A percentile compares a stretch with the other conserved stretches of the same genome.
These are phyloP conservation scores for Odontomachus brunneus DNA, from an alignment of 1,140 invertebrate genomes.

Conservation along the genomic window DNA sequence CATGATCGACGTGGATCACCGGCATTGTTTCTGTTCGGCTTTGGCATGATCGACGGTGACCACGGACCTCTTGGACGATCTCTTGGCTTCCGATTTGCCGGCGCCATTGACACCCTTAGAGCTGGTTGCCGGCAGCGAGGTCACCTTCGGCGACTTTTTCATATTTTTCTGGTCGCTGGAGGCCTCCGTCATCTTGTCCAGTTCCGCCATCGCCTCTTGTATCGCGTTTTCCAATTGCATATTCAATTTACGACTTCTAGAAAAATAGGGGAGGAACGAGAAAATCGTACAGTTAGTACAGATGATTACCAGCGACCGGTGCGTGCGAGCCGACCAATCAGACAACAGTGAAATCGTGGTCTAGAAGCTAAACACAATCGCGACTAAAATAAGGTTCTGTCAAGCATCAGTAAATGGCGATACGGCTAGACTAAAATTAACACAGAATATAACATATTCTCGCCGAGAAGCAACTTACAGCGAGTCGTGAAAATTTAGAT, in stretches of 20 bases:
- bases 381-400: slow-evolving; percentile 29
- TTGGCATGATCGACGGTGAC: slow-evolving; percentile 63
- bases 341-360: slow-evolving; percentile 44
- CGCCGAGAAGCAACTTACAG: neutral
- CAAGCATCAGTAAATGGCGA: slow-evolving; percentile 6
- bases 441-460: neutral
- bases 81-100: slow-evolving; percentile 73
- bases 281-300: slow-evolving; percentile 68
- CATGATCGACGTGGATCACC: slow-evolving; percentile 67
- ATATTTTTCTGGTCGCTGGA: slow-evolving; percentile 64
- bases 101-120: slow-evolving; percentile 35
- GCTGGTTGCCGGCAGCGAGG: slow-evolving; percentile 51
- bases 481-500: neutral
- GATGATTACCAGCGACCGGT: neutral
- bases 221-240: slow-evolving; percentile 94
- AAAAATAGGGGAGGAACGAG: slow-evolving; percentile 69
- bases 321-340: slow-evolving; percentile 13
- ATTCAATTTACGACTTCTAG: slow-evolving; percentile 95
- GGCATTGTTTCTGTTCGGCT: slow-evolving; percentile 72
- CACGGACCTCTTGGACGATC: slow-evolving; percentile 75
- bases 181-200: slow-evolving; percentile 82
- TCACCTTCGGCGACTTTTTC: slow-evolving; percentile 52
- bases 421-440: slow-evolving; percentile 8
- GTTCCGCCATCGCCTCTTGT: slow-evolving; percentile 95
- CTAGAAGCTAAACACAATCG: slow-evolving; percentile 44